A percentile compares a stretch with the other conserved stretches of the same genome.
phyloP scores from a whole-genome alignment of 1,140 invertebrate species.

The Hyposmocoma kahamanoa region DNA sequence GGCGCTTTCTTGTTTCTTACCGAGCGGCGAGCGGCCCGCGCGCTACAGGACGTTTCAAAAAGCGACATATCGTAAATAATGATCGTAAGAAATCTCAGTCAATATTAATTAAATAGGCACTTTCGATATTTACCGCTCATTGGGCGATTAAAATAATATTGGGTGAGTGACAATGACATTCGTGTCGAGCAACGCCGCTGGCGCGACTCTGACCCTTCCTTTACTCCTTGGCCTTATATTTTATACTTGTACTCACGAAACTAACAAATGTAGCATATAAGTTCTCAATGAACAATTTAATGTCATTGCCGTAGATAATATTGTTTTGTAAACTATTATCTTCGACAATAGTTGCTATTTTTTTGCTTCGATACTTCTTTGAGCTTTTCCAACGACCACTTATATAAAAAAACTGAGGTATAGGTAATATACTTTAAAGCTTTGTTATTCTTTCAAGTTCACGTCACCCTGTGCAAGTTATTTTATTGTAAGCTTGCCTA shows the following conservation, averaged over 20 bases:
- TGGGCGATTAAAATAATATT: background rate
- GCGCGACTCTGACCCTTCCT: too few species aligned
- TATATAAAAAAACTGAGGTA: too few species aligned
- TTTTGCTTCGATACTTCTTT: too few species aligned
- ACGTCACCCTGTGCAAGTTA: conserved; percentile 18
- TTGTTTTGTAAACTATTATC: background rate
- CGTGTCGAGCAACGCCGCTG: too few species aligned
- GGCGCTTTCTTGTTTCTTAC: conserved; percentile 31
- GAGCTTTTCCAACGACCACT: too few species aligned
- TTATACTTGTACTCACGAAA: too few species aligned
- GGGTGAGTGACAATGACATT: background rate
- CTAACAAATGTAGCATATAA: too few species aligned
- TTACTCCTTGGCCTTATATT: too few species aligned
- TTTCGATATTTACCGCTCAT: background rate
- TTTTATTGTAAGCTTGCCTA: conserved; percentile 16
- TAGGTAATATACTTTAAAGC: background rate
- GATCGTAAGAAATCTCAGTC: background rate
- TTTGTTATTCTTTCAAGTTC: background rate
- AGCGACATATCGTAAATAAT: background rate
- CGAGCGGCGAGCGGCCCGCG: too few species aligned
- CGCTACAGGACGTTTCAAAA: conserved; percentile 19
- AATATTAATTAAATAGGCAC: background rate
- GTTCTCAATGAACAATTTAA: background rate
- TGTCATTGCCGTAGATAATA: background rate
- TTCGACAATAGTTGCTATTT: background rate